Evolutionary conservation across 1,140 invertebrate species (phyloP).

Genomic region (Drosophila subobscura): DNA sequence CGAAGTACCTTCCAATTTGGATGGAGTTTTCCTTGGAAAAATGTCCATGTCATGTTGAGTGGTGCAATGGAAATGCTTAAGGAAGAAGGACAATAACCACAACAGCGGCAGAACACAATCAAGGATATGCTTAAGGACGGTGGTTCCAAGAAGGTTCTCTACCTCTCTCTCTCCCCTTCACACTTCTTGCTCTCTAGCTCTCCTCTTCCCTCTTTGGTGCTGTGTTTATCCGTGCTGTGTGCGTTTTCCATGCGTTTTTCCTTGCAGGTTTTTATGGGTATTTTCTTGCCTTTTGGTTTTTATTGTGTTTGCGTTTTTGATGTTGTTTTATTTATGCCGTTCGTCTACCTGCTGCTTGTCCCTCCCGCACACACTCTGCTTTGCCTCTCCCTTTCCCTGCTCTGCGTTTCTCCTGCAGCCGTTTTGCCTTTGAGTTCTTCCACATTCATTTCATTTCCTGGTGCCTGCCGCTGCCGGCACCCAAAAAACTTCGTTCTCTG

Average conservation of each 20-base stretch:
- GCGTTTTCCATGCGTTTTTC: conserved; percentile 12
- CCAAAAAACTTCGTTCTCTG: conserved; percentile 26
- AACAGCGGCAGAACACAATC: no score
- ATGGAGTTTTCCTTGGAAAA: conserved; percentile 39
- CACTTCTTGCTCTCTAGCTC: background rate
- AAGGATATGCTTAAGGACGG: conserved; percentile 46
- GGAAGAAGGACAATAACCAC: conserved; percentile 7
- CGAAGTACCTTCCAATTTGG: conserved; percentile 56
- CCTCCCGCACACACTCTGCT: no score
- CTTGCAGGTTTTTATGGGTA: conserved; percentile 50
- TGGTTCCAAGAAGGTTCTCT: conserved; percentile 27
- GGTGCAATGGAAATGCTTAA: conserved; percentile 36
- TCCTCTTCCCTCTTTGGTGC: background rate
- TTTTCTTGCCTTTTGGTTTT: conserved; percentile 57
- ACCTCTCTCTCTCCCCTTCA: background rate
- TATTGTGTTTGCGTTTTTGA: conserved; percentile 43
- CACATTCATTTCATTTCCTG: conserved; percentile 73
- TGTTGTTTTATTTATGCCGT: conserved; percentile 66
- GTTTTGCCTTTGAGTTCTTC: conserved; percentile 71
- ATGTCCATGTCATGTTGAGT: conserved; percentile 8
- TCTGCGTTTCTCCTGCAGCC: conserved; percentile 7
- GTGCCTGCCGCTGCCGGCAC: conserved; percentile 46
- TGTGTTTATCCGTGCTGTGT: conserved; percentile 24
- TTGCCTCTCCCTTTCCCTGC: background rate
- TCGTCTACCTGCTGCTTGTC: conserved; percentile 42